Conservation (phyloP, 2,113 vertebrate species). For the Reinhardtius hippoglossoides region DNA sequence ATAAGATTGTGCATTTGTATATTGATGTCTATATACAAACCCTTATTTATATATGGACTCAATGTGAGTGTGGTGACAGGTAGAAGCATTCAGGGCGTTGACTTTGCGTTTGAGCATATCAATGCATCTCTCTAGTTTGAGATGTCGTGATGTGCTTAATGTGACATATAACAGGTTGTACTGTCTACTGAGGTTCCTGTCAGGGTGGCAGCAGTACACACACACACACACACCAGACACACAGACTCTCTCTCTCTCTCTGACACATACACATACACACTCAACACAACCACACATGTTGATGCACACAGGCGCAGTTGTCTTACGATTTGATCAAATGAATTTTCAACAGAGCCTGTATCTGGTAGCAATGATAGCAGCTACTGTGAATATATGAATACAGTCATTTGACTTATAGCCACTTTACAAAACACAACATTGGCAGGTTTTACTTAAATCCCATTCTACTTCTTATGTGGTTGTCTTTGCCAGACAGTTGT, state of each 20-base stretch:
- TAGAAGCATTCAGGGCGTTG: neutral
- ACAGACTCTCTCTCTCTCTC: neutral
- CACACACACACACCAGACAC: neutral
- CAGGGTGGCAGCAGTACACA: neutral
- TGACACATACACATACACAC: neutral
- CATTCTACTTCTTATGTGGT: too few relatives aligned
- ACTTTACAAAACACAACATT: too few relatives aligned
- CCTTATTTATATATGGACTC: too few relatives aligned
- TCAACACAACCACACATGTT: neutral
- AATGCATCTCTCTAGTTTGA: neutral
- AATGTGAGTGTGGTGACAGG: neutral
- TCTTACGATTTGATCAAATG: neutral
- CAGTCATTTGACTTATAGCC: conserved; percentile 17
- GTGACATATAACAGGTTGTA: neutral
- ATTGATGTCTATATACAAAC: neutral
- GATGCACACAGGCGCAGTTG: too few relatives aligned
- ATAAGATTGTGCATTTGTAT: neutral
- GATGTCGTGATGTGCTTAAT: neutral
- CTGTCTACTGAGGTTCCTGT: conserved; percentile 23
- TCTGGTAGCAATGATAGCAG: neutral
- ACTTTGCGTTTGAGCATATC: neutral
- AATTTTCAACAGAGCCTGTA: neutral
- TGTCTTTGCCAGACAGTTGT: too few relatives aligned
- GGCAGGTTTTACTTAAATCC: too few relatives aligned
- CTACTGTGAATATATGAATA: conserved; percentile 30